A percentile compares a stretch with the other conserved stretches of the same genome.
Conservation (phyloP, 2,113 vertebrate species). For the Megaleporinus macrocephalus region DNA sequence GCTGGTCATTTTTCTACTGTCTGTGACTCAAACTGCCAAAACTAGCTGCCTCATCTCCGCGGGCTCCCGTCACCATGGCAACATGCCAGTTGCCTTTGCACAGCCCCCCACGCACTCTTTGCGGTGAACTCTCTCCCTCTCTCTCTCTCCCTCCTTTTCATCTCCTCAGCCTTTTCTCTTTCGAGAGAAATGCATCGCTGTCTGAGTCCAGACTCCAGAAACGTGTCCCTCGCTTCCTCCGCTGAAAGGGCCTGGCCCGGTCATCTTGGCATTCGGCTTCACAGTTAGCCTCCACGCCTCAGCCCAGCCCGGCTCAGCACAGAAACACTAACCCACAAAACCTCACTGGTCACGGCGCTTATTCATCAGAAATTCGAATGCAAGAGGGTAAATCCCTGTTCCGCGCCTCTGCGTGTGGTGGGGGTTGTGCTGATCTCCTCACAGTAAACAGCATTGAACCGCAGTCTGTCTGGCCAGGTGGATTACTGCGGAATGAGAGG, state of each 20-base stretch:
- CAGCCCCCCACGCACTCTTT: constrained; percentile 6
- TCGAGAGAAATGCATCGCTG: not conserved
- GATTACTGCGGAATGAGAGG: constrained; percentile 67
- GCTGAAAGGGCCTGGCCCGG: not conserved
- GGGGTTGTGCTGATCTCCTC: constrained; percentile 47
- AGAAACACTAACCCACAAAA: not conserved
- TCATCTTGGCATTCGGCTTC: not conserved
- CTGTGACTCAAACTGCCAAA: constrained; percentile 62
- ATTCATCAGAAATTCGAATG: not conserved
- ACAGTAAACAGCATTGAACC: constrained; percentile 57
- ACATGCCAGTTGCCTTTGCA: constrained; percentile 62
- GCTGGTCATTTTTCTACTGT: not conserved
- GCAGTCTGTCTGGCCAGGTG: constrained; percentile 55
- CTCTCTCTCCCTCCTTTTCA: not conserved
- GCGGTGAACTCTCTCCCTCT: not conserved
- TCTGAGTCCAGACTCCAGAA: not conserved
- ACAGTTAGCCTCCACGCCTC: not conserved
- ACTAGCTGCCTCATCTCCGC: constrained; percentile 41
- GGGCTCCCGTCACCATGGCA: constrained; percentile 70
- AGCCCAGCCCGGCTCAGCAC: not conserved
- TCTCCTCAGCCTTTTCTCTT: constrained; percentile 1
- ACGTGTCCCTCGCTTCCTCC: not conserved
- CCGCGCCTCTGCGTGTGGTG: not conserved
- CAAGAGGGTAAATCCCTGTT: not conserved
- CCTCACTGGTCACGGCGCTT: not conserved